phyloP scores from a whole-genome alignment of 2,113 vertebrate species.

The Murina feae region DNA sequence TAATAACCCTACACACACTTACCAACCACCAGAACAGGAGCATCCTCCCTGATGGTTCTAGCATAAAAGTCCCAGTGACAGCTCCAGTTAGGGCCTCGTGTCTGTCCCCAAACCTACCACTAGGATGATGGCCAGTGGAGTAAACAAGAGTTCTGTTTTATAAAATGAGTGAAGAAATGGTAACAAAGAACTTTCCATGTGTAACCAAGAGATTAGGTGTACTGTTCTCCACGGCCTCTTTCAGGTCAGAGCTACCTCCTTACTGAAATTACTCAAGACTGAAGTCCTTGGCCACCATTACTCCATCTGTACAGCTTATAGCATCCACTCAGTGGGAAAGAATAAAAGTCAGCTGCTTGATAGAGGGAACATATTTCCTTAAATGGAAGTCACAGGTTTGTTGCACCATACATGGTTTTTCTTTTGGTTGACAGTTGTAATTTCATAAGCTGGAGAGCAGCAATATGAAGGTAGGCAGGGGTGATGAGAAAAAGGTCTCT shows the following conservation, averaged over 20 bases:
- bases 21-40: neutral
- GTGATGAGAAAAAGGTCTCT: neutral
- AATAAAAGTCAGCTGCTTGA: neutral
- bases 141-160: neutral
- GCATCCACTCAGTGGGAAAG: neutral
- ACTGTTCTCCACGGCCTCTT: neutral
- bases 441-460: neutral
- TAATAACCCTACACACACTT: neutral
- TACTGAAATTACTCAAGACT: neutral
- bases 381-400: neutral
- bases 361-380: neutral
- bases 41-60: neutral
- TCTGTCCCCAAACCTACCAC: neutral
- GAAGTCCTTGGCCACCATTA: neutral
- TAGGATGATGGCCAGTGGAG: neutral
- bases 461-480: fast-evolving
- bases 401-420: neutral
- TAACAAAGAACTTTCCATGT: neutral
- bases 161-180: neutral
- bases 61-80: neutral
- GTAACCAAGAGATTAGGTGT: neutral
- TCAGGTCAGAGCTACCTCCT: neutral
- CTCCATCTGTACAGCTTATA: neutral
- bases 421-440: neutral
- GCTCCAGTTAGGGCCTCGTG: fast-evolving